Evolutionary conservation across 2,888 invertebrate genomes (phyloP), one percentile per base, ranked within the genome.

Genomic region (Sturmia bella): DNA sequence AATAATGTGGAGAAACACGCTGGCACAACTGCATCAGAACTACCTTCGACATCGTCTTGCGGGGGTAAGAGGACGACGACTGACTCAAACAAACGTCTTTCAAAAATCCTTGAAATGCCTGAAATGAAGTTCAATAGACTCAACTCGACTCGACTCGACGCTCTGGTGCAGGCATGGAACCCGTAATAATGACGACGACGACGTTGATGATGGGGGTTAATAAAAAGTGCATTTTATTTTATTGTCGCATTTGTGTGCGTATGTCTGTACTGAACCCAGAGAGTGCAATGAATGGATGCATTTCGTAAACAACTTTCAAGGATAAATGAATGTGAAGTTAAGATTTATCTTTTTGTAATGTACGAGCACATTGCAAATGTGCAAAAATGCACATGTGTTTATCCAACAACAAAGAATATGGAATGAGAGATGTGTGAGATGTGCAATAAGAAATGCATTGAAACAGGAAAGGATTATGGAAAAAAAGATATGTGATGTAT

Each of bases 261-360:
- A 24, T 57, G 32, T 32, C 1, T 7, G 32, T 64, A 19, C 27
- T 68, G 64, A 59, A 41, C 61, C 45, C 56, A 64, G n/a, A 63
- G 61, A 80, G 76, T 80, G 80, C 80, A 80, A 76, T 76, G 80
- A 78, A 78, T 79, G 78, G 66, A 61, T 78, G 82, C 82, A 82
- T 64, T 82, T 78, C 59, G 52, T 64, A 70, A 70, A 78, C 57
- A 74, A 75, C 74, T 78, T 70, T 78, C 82, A 82, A 82, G 77
- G 81, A 82, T 78, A 82, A 82, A 78, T 78, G 82, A 82, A 82
- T 82, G 82, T 82, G 68, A 82, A 78, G 70, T 54, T 21, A 76
- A 76, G 76, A 76, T 76, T 76, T 76, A 76, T 76, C 76, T 69
- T 69, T 69, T 69, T 54, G 69, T 54, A 21, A 56, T 27, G 41